These are phyloP conservation scores for Crepidodera aurea DNA, from an alignment of 2,888 invertebrate species.

Conservation along the genomic window DNA sequence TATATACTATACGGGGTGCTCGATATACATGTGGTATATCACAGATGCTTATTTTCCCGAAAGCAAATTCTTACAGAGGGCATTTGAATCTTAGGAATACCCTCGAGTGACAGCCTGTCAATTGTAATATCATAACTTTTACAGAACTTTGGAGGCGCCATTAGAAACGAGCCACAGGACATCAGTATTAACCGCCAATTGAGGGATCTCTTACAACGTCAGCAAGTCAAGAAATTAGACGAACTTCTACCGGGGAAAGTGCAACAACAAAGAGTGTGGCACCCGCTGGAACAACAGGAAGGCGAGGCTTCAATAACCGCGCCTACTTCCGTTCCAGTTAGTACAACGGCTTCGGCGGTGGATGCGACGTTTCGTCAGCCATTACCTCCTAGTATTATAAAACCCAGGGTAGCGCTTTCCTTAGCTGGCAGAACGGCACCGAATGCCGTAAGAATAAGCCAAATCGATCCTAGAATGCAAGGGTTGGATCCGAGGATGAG, in stretches of 20 bases:
- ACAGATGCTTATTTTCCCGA: too few species aligned
- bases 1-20: too few species aligned
- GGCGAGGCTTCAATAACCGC: slow-evolving; percentile 46
- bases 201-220: slow-evolving; percentile 80
- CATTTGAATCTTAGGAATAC: too few species aligned
- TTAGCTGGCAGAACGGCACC: slow-evolving; percentile 52
- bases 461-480: slow-evolving; percentile 62
- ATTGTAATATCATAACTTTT: too few species aligned
- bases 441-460: slow-evolving; percentile 53
- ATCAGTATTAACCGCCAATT: slow-evolving; percentile 77
- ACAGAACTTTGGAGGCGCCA: slow-evolving; percentile 44
- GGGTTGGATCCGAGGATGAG: slow-evolving; percentile 65
- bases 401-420: slow-evolving; percentile 63
- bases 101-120: too few species aligned
- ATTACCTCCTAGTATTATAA: slow-evolving; percentile 67
- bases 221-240: slow-evolving; percentile 69
- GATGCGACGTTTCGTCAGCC: slow-evolving; percentile 76
- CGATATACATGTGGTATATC: too few species aligned
- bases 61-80: too few species aligned
- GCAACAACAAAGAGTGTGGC: slow-evolving; percentile 66
- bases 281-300: slow-evolving; percentile 56
- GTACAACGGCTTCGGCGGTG: slow-evolving; percentile 52
- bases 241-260: slow-evolving; percentile 57
- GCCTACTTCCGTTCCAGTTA: not conserved
- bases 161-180: slow-evolving; percentile 56